phyloP scores from a whole-genome alignment of 1,140 invertebrate genomes.

The Ylistrum balloti region DNA sequence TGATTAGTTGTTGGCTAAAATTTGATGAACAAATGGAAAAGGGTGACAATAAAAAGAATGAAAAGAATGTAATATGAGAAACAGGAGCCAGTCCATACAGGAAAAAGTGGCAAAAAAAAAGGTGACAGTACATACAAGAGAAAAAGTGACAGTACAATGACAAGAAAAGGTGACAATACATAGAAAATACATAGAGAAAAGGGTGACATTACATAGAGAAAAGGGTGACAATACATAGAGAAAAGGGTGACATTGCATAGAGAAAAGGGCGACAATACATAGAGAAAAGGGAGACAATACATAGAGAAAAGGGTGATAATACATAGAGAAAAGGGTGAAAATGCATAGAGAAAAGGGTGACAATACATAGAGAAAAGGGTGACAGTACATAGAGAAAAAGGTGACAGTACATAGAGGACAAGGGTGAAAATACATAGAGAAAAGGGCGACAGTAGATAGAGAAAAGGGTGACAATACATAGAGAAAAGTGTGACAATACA shows the following conservation, averaged over 20 bases:
- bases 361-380: too few species aligned
- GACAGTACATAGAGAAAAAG: too few species aligned
- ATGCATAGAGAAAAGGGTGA: too few species aligned
- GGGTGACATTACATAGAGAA: neutral
- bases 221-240: slow-evolving; percentile 13
- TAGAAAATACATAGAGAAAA: neutral
- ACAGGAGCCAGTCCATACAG: neutral
- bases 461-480: too few species aligned
- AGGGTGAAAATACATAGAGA: too few species aligned
- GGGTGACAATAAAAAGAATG: neutral
- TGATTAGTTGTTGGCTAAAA: too few species aligned
- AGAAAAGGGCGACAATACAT: neutral
- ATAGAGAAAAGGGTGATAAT: neutral
- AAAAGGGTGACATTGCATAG: slow-evolving; percentile 6
- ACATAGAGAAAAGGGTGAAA: too few species aligned
- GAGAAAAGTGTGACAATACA: too few species aligned
- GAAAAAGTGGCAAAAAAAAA: neutral
- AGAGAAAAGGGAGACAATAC: neutral
- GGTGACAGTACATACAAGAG: neutral
- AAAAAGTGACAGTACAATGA: neutral
- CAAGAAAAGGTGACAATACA: neutral
- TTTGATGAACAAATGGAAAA: too few species aligned
- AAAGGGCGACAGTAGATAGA: too few species aligned
- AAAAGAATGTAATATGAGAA: too few species aligned
- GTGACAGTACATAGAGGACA: too few species aligned